Conservation (phyloP, 2,888 invertebrate genomes). For the Aricia artaxerxes region DNA sequence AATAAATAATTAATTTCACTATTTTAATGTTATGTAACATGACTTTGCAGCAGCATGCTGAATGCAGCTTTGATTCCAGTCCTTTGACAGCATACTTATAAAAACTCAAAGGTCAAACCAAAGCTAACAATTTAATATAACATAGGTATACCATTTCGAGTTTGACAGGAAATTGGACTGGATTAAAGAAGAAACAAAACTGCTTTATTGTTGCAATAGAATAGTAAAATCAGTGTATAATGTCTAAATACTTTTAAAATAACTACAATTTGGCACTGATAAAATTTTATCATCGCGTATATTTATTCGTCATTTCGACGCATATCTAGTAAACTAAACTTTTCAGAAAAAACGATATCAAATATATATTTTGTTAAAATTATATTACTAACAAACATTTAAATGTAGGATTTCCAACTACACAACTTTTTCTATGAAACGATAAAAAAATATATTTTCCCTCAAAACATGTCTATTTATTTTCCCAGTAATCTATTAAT, state of each 20-base stretch:
- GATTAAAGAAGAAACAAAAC: too few species aligned
- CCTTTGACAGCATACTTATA: too few species aligned
- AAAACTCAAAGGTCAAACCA: too few species aligned
- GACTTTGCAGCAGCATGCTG: too few species aligned
- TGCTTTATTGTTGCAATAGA: too few species aligned
- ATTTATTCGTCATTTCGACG: background rate
- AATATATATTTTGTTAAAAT: background rate
- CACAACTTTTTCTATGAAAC: background rate
- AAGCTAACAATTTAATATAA: too few species aligned
- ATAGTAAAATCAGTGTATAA: background rate
- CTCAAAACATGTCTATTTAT: background rate
- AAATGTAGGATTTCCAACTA: background rate
- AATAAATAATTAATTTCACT: too few species aligned
- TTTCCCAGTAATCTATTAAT: slow-evolving; percentile 15
- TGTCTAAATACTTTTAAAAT: background rate
- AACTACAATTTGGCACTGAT: slow-evolving; percentile 3
- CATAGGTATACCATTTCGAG: too few species aligned
- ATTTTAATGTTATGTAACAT: too few species aligned
- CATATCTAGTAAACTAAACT: background rate
- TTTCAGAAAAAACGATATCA: background rate
- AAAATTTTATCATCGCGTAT: background rate
- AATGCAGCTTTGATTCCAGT: too few species aligned
- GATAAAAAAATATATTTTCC: slow-evolving; percentile 22
- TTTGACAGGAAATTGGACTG: too few species aligned
- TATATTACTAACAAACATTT: slow-evolving; percentile 22